Base-by-base conservation (phyloP, 2,888 invertebrate genomes). In the Prostheceraeus crozeri region DNA sequence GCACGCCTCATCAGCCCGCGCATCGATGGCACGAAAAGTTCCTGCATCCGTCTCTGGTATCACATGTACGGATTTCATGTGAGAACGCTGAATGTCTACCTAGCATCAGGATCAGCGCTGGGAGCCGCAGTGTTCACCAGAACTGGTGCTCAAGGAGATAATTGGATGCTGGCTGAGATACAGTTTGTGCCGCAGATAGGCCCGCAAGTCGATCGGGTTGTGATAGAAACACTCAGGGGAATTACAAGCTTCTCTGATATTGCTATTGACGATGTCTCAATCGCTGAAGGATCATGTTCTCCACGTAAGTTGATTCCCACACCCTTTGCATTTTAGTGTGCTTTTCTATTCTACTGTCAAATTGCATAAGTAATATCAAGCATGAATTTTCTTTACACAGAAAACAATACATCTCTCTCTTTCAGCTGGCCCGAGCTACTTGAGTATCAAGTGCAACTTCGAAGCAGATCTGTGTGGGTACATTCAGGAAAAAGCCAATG, bases 201-300 rank as follows among this genome's bases (percentile, higher is more conserved):
- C n/a, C n/a, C n/a, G n/a, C 10, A 53, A 10, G 36, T 63, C 14
- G 33, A 57, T 8, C 59, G 68, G 68, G 54, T 69, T 19, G 59
- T 64, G 3, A 28, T 69, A 4, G 68, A 67, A 52, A 69, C 66
- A 1, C 60, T 59, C 1, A 48, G 61, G 1, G 68, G 69, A 16
- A 73, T 68, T 14, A 64, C 68, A 2, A 52, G 67, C 60, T 72
- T 71, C 11, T 52, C 58, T 4, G 72, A 72, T 64, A 73, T 74
- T 59, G 73, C 73, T 52, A 68, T 74, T 51, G 74, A 74, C 65
- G 71, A 72, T 60, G 25, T 74, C 1, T 58, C 62, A 25, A 35
- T 67, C n/a, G 54, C 46, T 10, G 56, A 54, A n/a, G 65, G 61
- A 25, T 19, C 61, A 3, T 74, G 74, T 62, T 68, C 60, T 4